These are phyloP conservation scores for Epinotia bilunana DNA, from an alignment of 2,888 invertebrate species.

Conservation along the genomic window DNA sequence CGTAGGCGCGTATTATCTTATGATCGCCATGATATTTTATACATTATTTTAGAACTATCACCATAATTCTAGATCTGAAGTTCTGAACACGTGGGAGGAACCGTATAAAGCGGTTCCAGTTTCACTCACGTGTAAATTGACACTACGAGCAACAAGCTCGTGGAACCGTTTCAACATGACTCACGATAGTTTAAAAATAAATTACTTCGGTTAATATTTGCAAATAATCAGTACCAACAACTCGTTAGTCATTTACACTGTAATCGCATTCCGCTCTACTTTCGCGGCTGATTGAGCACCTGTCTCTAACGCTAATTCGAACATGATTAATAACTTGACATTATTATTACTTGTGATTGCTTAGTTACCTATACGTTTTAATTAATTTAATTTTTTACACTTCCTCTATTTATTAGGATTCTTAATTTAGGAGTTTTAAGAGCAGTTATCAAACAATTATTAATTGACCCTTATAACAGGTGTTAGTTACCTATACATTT, in stretches of 20 bases:
- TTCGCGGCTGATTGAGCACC: constrained; percentile 22
- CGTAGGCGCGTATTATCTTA: too few species aligned
- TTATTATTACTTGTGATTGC: background rate
- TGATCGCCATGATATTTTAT: too few species aligned
- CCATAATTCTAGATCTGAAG: too few species aligned
- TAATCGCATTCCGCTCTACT: constrained; percentile 18
- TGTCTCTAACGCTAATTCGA: constrained; percentile 7
- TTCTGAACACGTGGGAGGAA: too few species aligned
- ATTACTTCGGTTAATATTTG: constrained; percentile 13
- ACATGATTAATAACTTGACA: constrained; percentile 4
- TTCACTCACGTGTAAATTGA: background rate
- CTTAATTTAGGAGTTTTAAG: too few species aligned
- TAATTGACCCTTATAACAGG: too few species aligned
- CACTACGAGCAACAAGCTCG: background rate
- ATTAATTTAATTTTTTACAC: background rate
- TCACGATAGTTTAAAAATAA: background rate
- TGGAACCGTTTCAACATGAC: background rate
- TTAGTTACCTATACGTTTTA: background rate
- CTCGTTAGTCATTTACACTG: background rate
- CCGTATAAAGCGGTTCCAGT: too few species aligned
- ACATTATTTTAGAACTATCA: too few species aligned
- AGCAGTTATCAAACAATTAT: too few species aligned
- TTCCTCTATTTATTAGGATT: background rate
- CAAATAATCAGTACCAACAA: constrained; percentile 6
- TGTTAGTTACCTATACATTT: too few species aligned